Evolutionary conservation across 1,140 invertebrate genomes (phyloP), one percentile per base, ranked within the genome.

Genomic region (Drosophila carrolli): DNA sequence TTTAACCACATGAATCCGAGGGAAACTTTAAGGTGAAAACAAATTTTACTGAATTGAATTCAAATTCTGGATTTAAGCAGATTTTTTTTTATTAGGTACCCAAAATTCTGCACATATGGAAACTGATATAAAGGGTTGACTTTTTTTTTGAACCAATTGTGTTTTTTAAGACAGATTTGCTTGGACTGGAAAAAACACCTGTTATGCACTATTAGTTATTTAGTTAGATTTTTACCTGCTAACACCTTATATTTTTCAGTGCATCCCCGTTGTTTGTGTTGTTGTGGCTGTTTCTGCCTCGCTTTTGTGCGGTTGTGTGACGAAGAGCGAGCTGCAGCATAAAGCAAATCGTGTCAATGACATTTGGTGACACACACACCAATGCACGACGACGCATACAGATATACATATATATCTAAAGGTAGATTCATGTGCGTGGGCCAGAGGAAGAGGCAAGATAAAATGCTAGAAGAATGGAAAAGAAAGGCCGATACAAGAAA

Each of bases 301-400:
- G 74, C 71, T 53, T 59, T 73, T 59, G 48, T 73, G 76, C 44
- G 55, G 59, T 71, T 71, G 51, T 71, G 65, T 70, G 44, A 32
- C 51, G 67, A 71, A 19, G 65, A 70, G 43, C 65, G 51, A 78
- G 70, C 72, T 89, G 84, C 83, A 86, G 80, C 71, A 86, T 88
- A 79, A 88, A 88, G 83, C 75, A 83, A 86, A 88, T 86, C 83
- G 78, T 88, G 83, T 86, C 83, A 86, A 86, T 86, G 83, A 86
- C 83, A 86, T 86, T 86, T 88, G 75, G 83, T 82, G 83, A 86
- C 83, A 86, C 75, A 82, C 78, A 68, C 65, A 68, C 65, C 38
- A 65, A 11, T 40, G 47, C 32, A 48, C 10, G 3, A 38, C 14
- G 23, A n/a, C 29, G 70, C 73, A 63, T 40, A 32, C 29, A 32